phyloP scores from a whole-genome alignment of 2,888 invertebrate species.

The Pterobdella sp. region DNA sequence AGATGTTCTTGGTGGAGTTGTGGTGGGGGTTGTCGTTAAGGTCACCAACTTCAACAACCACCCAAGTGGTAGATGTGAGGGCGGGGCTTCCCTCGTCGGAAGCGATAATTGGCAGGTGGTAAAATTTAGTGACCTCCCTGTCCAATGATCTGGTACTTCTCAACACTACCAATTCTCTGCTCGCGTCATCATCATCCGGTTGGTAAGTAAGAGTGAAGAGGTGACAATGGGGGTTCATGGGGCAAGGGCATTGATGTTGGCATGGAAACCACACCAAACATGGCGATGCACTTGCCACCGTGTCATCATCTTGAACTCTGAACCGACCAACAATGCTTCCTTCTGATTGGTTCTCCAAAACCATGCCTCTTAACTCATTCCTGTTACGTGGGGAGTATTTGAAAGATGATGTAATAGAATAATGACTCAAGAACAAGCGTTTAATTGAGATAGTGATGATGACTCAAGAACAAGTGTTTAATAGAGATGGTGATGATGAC shows the following conservation, averaged over 20 bases:
- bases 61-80: conserved; percentile 6
- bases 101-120: background rate
- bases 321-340: background rate
- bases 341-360: background rate
- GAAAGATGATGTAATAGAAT: too few relatives aligned
- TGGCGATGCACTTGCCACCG: background rate
- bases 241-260: conserved; percentile 3
- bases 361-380: background rate
- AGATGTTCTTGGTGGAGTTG: background rate
- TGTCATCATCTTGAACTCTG: background rate
- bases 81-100: background rate
- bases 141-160: background rate
- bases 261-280: background rate
- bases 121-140: background rate
- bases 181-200: background rate
- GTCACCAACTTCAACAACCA: background rate
- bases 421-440: background rate
- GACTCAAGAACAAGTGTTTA: background rate
- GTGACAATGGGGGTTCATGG: background rate
- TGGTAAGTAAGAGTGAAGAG: background rate
- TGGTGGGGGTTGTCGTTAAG: conserved; percentile 10
- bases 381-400: background rate
- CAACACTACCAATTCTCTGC: background rate
- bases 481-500: background rate
- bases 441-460: background rate